Conservation (phyloP, 2,113 vertebrate species). For the Mustela lutreola region DNA sequence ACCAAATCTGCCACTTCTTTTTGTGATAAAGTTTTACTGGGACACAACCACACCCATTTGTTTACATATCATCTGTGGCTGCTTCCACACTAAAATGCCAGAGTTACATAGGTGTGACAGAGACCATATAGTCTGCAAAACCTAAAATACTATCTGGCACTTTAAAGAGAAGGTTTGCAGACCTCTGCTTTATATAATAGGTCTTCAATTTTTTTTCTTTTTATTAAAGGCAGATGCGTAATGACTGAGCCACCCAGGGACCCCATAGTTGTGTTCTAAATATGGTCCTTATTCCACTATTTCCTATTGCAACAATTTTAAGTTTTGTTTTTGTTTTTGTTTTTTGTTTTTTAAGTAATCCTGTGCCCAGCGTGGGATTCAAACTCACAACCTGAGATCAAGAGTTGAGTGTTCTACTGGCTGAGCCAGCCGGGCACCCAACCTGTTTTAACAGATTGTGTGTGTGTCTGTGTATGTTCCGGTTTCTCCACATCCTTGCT, state of each 20-base stretch:
- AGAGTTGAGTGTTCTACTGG: not conserved
- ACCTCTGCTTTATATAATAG: not conserved
- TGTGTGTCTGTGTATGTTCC: not conserved
- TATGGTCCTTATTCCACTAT: not conserved
- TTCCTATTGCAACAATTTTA: not conserved
- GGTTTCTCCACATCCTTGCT: not conserved
- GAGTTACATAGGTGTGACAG: not conserved
- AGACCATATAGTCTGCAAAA: not conserved
- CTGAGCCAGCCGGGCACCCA: not conserved
- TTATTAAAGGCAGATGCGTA: not conserved
- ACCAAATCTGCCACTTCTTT: not conserved
- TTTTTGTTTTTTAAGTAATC: not conserved
- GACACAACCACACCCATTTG: not conserved
- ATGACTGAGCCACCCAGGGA: not conserved
- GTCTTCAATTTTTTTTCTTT: not conserved
- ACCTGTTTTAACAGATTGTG: not conserved
- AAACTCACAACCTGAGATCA: not conserved
- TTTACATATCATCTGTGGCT: not conserved
- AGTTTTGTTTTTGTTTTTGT: not conserved
- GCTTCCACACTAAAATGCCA: not conserved
- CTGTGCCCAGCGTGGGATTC: not conserved
- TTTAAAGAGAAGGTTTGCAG: not conserved
- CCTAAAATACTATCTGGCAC: not conserved
- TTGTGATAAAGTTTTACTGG: not conserved
- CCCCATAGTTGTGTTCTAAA: not conserved